A percentile compares a stretch with the other conserved stretches of the same genome.
These are phyloP conservation scores for Neotragus moschatus DNA, from an alignment of 2,113 vertebrate species.

Conservation along the genomic window DNA sequence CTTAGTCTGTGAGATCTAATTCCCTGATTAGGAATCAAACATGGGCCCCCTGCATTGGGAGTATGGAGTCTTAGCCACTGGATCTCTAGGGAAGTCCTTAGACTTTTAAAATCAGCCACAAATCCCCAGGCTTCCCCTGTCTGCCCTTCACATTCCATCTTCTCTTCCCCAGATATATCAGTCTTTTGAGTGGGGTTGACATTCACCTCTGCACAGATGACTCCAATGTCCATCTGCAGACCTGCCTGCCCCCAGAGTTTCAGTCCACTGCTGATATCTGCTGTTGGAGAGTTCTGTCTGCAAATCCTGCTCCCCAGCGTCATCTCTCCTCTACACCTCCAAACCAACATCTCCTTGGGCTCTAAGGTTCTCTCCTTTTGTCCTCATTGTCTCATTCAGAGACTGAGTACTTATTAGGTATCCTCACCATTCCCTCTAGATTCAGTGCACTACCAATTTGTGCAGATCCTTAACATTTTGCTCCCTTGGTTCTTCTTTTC, in stretches of 20 bases:
- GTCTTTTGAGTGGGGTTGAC: background rate
- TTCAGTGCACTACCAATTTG: background rate
- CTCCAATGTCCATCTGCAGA: background rate
- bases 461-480: background rate
- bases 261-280: background rate
- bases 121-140: background rate
- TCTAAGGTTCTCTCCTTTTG: background rate
- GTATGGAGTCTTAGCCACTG: background rate
- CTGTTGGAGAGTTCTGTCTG: background rate
- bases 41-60: background rate
- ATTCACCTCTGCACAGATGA: background rate
- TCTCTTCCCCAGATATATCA: background rate
- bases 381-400: background rate
- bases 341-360: background rate
- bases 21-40: background rate
- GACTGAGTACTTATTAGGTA: background rate
- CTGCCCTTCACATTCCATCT: background rate
- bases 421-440: background rate
- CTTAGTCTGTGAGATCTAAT: background rate
- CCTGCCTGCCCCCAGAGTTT: background rate
- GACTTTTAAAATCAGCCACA: background rate
- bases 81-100: background rate
- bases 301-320: accelerated
- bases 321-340: background rate
- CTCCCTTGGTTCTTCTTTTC: background rate